Evolutionary conservation across 2,888 invertebrate genomes (phyloP), one percentile per base, ranked within the genome.

Genomic region (Maniola hyperantus): DNA sequence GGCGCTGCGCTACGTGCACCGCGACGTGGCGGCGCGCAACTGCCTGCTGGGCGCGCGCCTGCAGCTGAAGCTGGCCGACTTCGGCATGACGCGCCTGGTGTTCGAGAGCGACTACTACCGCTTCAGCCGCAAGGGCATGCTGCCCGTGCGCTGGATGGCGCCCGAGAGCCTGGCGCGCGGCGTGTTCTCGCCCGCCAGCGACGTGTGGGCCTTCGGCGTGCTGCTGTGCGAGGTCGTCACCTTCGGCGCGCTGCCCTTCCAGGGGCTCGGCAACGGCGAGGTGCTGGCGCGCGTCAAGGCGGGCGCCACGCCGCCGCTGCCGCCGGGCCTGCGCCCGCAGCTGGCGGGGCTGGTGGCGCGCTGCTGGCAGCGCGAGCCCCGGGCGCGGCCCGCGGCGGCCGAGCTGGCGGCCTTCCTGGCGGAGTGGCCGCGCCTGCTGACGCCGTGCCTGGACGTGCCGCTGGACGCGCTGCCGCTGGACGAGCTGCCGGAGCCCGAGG

Each of bases 111-210:
- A 97, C 83, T 97, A 97, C 84, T 98, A 98, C 87, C 95, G 96
- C 72, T 97, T 98, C 83, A 96, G 96, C 80, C 94, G 97, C 71
- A 97, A 96, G 89, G 96, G 96, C 81, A 96, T 97, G 95, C 87
- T 97, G 73, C 97, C 97, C 0, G 97, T 98, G 8, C 93, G 97
- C 70, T 98, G 98, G 98, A 98, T 98, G 98, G 95, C 98, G 0
- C 98, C 98, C 0, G 98, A 98, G 88, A 96, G 96, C 74, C 89
- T 98, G 15, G 95, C 94, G 4, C 92, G 96, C 33, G 98, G 98
- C 11, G 93, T 97, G 64, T 98, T 97, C 84, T 97, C 97, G 0
- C 94, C 97, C 20, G 95, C 96, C 46, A 97, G 97, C 0, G 98
- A 98, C 85, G 95, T 98, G 15, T 98, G 98, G 98, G 96, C 97